Percentiles rank a stretch among this genome's conserved stretches.
phyloP scores from a whole-genome alignment of 2,797 vertebrate species.

The Carapus acus region DNA sequence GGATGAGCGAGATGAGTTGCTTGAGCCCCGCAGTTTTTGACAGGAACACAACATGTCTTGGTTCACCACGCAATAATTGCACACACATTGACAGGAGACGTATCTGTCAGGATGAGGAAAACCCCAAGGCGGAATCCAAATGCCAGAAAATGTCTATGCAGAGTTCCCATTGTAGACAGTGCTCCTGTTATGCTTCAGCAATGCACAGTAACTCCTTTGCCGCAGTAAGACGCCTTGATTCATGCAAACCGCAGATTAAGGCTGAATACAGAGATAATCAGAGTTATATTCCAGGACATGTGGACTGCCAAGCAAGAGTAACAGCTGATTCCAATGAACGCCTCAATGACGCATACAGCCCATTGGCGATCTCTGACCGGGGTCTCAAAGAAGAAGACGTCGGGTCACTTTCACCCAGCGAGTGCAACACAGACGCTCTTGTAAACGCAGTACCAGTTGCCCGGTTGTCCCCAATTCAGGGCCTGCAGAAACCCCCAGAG shows the following conservation, averaged over 20 bases:
- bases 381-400: slow-evolving; percentile 58
- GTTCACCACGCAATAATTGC: slow-evolving; percentile 28
- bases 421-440: slow-evolving; percentile 81
- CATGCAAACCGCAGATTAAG: slow-evolving; percentile 19
- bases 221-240: slow-evolving; percentile 15
- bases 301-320: slow-evolving; percentile 22
- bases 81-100: slow-evolving; percentile 28
- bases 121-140: slow-evolving; percentile 7
- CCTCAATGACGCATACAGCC: slow-evolving; percentile 24
- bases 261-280: slow-evolving; percentile 17
- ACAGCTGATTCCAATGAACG: slow-evolving; percentile 25
- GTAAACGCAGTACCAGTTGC: slow-evolving; percentile 63
- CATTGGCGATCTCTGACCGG: slow-evolving; percentile 39
- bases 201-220: slow-evolving; percentile 27
- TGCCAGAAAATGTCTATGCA: slow-evolving; percentile 14
- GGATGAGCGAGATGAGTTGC: slow-evolving; percentile 43
- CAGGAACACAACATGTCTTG: slow-evolving; percentile 22
- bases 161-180: slow-evolving; percentile 18
- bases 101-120: slow-evolving; percentile 15
- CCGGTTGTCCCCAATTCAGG: slow-evolving; percentile 29
- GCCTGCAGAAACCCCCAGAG: slow-evolving; percentile 55
- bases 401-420: slow-evolving; percentile 72
- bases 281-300: slow-evolving; percentile 2
- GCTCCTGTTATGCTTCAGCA: slow-evolving; percentile 6
- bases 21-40: slow-evolving; percentile 32